Conservation (phyloP, 2,888 invertebrate genomes). For the Agriotes lineatus region DNA sequence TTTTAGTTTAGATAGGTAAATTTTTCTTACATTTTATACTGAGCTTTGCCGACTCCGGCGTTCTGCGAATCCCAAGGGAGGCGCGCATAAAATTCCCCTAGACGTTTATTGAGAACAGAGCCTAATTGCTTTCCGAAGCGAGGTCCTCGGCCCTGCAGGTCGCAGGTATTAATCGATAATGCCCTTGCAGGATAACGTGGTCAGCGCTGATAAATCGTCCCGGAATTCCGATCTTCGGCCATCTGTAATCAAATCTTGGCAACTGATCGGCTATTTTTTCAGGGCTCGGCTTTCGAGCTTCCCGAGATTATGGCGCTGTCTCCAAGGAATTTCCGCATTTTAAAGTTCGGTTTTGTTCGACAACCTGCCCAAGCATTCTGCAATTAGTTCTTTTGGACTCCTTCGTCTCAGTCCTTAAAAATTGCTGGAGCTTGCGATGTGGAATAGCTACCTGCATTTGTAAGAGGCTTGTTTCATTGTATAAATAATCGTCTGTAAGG, state of each 20-base stretch:
- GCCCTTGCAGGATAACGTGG: conserved; percentile 32
- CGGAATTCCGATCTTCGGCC: conserved; percentile 35
- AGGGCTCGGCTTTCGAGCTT: conserved; percentile 3
- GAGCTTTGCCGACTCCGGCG: background rate
- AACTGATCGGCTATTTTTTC: conserved; percentile 31
- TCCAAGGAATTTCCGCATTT: background rate
- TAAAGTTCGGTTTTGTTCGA: background rate
- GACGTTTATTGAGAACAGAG: conserved; percentile 9
- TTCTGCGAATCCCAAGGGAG: background rate
- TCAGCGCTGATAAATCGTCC: conserved; percentile 39
- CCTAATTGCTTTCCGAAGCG: background rate
- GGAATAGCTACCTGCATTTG: too few species aligned
- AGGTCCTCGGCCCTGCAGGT: background rate
- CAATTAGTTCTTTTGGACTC: too few species aligned
- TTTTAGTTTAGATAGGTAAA: conserved; percentile 28
- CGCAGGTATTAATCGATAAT: conserved; percentile 23
- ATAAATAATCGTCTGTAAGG: too few species aligned
- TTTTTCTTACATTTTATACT: conserved; percentile 15
- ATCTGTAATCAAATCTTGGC: conserved; percentile 47
- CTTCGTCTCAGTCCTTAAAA: too few species aligned
- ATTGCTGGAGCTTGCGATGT: too few species aligned
- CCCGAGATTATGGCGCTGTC: conserved; percentile 3
- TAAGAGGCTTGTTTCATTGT: too few species aligned
- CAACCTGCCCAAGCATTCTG: too few species aligned
- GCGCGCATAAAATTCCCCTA: background rate